Base-by-base conservation (phyloP, 2,888 invertebrate species). In the Eilema caniola region DNA sequence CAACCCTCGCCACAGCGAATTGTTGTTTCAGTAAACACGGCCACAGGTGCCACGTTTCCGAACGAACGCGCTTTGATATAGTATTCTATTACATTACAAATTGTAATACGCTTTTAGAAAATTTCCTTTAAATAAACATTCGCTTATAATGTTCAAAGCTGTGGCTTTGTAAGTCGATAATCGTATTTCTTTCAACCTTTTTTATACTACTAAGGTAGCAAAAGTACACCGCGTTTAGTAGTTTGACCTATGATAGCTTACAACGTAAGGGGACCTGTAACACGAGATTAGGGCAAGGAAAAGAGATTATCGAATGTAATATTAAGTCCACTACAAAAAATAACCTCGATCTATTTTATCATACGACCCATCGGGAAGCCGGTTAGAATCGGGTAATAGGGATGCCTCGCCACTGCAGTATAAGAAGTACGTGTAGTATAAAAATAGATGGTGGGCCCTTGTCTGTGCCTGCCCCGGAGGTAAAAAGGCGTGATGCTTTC, bases 11-110 rank as follows among this genome's bases (percentile, higher is more conserved):
- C 67, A 74, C 16, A 63, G 69, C 73, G 79, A 80, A 83, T 83
- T 93, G 92, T 93, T 93, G 86, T 91, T 89, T 92, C 80, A 87
- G 88, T 89, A 94, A 93, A 94, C 92, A 92, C 71, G 81, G 81
- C 79, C 87, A 85, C 94, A 94, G 95, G 94, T 95, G 94, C 87
- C 78, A 76, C 76, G 83, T 91, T 89, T 94, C 92, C 86, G 88
- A 90, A 86, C 84, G 82, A 85, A 85, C 83, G 82, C 88, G 84
- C 94, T 94, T 93, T 94, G 93, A 94, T 92, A 91, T 78, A 85
- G 88, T 90, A 90, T 95, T 85, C 83, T 81, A 87, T 94, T 94
- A 89, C 94, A 87, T 82, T 81, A 83, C 67, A 28, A 74, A 77
- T 79, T 76, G 75, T 77, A 72, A 31, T 65, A 78, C 82, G 75